Evolutionary conservation across 2,888 invertebrate genomes (phyloP).

Genomic region (Melanostoma scalare): DNA sequence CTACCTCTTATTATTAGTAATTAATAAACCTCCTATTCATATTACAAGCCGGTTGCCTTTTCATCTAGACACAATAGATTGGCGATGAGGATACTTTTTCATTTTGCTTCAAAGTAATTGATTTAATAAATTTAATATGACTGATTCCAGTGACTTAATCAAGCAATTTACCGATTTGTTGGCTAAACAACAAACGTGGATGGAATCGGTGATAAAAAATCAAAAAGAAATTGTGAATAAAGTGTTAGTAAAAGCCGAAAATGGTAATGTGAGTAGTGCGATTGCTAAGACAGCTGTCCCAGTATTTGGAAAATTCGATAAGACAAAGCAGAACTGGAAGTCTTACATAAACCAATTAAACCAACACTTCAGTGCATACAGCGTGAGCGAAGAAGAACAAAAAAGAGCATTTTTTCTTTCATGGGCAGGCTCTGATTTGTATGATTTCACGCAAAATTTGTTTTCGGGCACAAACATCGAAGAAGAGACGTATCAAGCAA

Average conservation of each 20-base stretch:
- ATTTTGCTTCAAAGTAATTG: neutral
- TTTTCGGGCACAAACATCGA: slow-evolving; percentile 5
- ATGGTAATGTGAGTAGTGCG: neutral
- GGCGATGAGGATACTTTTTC: neutral
- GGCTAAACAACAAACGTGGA: neutral
- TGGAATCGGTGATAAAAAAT: neutral
- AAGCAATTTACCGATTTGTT: neutral
- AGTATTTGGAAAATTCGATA: slow-evolving; percentile 2
- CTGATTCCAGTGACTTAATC: neutral
- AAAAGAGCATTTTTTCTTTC: slow-evolving; percentile 18
- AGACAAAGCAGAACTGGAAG: slow-evolving; percentile 3
- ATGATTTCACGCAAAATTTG: too few species aligned
- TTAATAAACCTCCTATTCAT: too few species aligned
- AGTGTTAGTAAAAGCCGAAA: neutral
- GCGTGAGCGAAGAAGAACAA: slow-evolving; percentile 1
- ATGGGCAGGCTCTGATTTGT: too few species aligned
- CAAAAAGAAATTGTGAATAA: neutral
- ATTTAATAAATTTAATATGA: neutral
- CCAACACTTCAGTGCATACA: neutral
- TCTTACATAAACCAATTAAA: slow-evolving; percentile 5
- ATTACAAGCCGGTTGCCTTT: neutral
- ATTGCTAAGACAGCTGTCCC: neutral
- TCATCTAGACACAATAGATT: neutral
- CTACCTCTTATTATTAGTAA: too few species aligned
- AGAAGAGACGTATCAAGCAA: slow-evolving; percentile 4